Evolutionary conservation across 1,140 invertebrate species (phyloP).

Genomic region (Rhopalosiphum padi): DNA sequence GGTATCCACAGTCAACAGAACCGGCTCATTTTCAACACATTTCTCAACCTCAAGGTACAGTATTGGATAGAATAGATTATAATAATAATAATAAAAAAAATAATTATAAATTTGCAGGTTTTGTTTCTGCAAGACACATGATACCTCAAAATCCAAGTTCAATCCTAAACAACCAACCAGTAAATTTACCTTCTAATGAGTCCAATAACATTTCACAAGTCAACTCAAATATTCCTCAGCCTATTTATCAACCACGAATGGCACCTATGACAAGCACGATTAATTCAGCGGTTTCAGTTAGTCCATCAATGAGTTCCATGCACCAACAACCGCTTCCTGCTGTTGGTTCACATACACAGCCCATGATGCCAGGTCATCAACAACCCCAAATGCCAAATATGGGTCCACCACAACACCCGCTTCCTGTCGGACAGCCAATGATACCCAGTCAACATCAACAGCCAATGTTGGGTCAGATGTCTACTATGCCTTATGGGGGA

Average conservation of each 20-base stretch:
- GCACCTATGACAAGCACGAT: background rate
- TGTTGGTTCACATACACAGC: slow-evolving; percentile 30
- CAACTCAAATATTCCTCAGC: slow-evolving; percentile 33
- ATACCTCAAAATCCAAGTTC: slow-evolving; percentile 24
- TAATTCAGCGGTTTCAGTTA: slow-evolving; percentile 23
- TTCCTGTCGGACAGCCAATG: slow-evolving; percentile 27
- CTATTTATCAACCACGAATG: slow-evolving; percentile 39
- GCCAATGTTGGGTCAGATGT: slow-evolving; percentile 29
- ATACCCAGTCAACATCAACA: slow-evolving; percentile 42
- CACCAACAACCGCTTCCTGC: background rate
- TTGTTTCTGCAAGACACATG: background rate
- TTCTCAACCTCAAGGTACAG: slow-evolving; percentile 42
- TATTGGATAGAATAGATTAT: background rate
- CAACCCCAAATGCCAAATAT: slow-evolving; percentile 13
- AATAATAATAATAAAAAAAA: background rate
- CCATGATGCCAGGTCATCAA: slow-evolving; percentile 20
- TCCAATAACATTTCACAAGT: slow-evolving; percentile 13
- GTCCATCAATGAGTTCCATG: slow-evolving; percentile 24
- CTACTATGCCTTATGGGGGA: background rate
- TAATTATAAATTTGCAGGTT: background rate
- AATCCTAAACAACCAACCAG: slow-evolving; percentile 23
- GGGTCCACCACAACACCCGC: background rate
- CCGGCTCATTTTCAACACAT: slow-evolving; percentile 29
- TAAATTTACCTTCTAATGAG: slow-evolving; percentile 41
- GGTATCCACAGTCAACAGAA: slow-evolving; percentile 32